A percentile compares a stretch with the other conserved stretches of the same genome.
Evolutionary conservation across 2,113 vertebrate genomes (phyloP).

Genomic region (Urocynchramus pylzowi): DNA sequence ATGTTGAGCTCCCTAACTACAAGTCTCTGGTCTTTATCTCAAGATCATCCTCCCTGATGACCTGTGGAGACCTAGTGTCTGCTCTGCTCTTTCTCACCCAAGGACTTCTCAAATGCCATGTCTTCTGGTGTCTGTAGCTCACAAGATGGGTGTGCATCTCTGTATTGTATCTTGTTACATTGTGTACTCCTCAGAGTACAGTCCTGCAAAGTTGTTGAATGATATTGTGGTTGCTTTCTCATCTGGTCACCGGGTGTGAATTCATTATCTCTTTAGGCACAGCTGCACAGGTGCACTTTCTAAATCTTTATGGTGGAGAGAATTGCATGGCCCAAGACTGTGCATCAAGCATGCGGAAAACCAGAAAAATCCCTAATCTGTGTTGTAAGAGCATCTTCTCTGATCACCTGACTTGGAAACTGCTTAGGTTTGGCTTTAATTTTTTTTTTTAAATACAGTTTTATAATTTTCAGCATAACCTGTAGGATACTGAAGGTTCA

Average conservation of each 20-base stretch:
- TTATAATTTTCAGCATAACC: neutral
- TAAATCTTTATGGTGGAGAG: neutral
- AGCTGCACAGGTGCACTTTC: neutral
- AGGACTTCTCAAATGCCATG: neutral
- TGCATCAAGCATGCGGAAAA: neutral
- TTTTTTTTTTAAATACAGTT: neutral
- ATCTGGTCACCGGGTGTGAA: neutral
- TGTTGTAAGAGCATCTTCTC: neutral
- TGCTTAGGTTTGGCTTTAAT: neutral
- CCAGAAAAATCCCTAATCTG: neutral
- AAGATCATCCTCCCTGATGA: neutral
- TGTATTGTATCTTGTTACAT: accelerated
- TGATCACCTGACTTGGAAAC: neutral
- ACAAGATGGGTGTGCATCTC: neutral
- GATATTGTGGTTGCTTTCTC: neutral
- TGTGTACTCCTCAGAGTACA: neutral
- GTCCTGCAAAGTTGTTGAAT: neutral
- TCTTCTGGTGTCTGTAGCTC: neutral
- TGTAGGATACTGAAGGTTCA: neutral
- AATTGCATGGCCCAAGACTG: neutral
- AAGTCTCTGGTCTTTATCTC: neutral
- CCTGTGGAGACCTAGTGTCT: neutral
- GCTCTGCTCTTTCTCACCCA: neutral
- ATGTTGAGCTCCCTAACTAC: neutral
- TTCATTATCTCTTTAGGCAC: too few species aligned